A percentile compares a stretch with the other conserved stretches of the same genome.
These are phyloP conservation scores for Spodoptera litura DNA, from an alignment of 1,140 invertebrate species.

Conservation along the genomic window DNA sequence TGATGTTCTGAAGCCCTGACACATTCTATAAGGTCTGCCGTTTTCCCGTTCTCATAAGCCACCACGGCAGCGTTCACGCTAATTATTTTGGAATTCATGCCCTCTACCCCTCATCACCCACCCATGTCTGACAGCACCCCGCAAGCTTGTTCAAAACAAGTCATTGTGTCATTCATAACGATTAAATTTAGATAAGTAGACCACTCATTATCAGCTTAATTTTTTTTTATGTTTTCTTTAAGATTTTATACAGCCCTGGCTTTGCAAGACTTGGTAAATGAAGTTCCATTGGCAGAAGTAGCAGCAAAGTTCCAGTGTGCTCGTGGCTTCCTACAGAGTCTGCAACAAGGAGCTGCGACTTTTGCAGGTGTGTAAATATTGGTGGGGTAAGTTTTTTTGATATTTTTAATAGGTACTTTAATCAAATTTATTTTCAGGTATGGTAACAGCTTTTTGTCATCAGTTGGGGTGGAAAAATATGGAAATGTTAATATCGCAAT, in stretches of 20 bases:
- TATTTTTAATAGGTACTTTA: background rate
- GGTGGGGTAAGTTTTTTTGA: constrained; percentile 33
- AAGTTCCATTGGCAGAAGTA: constrained; percentile 93
- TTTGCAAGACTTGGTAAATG: constrained; percentile 97
- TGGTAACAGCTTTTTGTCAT: constrained; percentile 96
- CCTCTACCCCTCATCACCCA: too few relatives aligned
- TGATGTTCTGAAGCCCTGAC: too few relatives aligned
- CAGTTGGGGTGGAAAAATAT: constrained; percentile 97
- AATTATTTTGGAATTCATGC: too few relatives aligned
- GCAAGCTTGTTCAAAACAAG: too few relatives aligned
- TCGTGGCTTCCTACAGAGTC: constrained; percentile 95
- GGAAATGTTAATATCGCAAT: constrained; percentile 95
- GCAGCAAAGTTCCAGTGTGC: constrained; percentile 94
- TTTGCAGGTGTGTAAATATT: constrained; percentile 92
- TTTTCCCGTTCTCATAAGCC: too few relatives aligned
- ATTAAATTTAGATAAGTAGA: background rate
- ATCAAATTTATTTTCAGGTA: constrained; percentile 87
- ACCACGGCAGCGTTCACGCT: too few relatives aligned
- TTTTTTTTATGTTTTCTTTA: constrained; percentile 51
- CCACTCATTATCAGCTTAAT: background rate
- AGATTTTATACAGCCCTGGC: constrained; percentile 97
- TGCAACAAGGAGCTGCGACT: constrained; percentile 97
- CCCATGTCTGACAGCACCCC: too few relatives aligned
- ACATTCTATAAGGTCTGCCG: too few relatives aligned
- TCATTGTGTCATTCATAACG: too few relatives aligned